Base-by-base conservation (phyloP, 2,888 invertebrate species). In the Amiota minor region DNA sequence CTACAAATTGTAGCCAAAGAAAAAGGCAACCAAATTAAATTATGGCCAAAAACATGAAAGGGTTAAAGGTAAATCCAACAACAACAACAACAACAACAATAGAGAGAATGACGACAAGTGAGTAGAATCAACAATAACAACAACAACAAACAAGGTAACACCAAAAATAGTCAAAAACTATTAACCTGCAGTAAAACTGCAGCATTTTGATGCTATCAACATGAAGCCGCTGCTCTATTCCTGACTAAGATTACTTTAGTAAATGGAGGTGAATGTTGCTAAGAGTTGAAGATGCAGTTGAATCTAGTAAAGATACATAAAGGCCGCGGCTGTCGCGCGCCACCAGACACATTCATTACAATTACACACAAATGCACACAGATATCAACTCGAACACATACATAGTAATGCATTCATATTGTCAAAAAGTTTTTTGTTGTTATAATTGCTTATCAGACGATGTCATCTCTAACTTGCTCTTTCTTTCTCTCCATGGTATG, bases 1-100 rank as follows among this genome's bases (percentile, higher is more conserved):
- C 72, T 81, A 85, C 83, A 83, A 83, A 83, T 85, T 85, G 83
- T 83, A 82, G 81, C 79, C 85, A 84, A 82, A 81, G 82, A 85
- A 83, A 83, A 83, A 85, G 82, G 16, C 6, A 59, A 20, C 67
- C 50, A 76, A 81, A 84, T 84, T 78, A 79, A 84, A 82, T 83
- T 77, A 81, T 84, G 82, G 74, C 78, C 80, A 76, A 74, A 79
- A 80, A 76, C 72, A 55, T 55, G 64, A 78, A 69, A 78, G 85
- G 83, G 84, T 82, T 82, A 83, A 85, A 80, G 84, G 83, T 84
- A 85, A 82, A 78, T 82, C 77, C 75, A 78, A 78, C 77, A 78
- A 76, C 8, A 9, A 18, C 20, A 14, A 67, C 11, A 50, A 11
- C 6, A 18, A 68, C n/a, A 68, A 20, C 12, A 23, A 23, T 4